Evolutionary conservation across 2,888 invertebrate genomes (phyloP).

Genomic region (Noctua comes): DNA sequence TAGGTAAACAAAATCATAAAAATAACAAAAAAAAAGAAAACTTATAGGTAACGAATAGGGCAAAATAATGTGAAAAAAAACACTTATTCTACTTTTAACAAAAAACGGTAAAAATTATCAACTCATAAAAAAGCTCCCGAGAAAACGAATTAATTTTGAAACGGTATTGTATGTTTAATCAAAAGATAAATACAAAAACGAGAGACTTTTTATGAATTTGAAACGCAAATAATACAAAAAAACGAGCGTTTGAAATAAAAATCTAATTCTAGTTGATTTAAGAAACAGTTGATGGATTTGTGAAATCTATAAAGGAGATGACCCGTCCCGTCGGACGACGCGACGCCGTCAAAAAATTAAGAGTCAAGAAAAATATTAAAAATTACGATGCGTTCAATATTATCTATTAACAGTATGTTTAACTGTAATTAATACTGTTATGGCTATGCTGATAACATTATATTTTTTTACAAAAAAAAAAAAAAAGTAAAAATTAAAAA

Average conservation of each 20-base stretch:
- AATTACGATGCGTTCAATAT: neutral
- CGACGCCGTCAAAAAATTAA: constrained; percentile 6
- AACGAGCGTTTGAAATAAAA: constrained; percentile 2
- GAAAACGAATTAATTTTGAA: neutral
- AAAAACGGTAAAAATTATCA: neutral
- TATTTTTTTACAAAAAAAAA: neutral
- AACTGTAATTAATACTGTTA: neutral
- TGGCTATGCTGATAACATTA: neutral
- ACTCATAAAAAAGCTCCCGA: constrained; percentile 5
- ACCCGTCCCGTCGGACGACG: constrained; percentile 43
- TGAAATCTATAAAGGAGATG: neutral
- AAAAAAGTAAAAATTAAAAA: constrained; percentile 20
- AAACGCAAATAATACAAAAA: neutral
- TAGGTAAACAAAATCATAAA: constrained; percentile 37
- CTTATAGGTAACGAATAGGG: neutral
- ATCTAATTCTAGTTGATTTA: neutral
- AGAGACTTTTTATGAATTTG: neutral
- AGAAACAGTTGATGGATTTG: constrained; percentile 7
- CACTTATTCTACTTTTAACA: constrained; percentile 7
- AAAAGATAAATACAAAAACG: neutral
- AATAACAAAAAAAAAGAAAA: constrained; percentile 18
- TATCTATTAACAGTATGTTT: constrained; percentile 1
- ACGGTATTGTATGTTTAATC: too few relatives aligned
- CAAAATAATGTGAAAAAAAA: neutral
- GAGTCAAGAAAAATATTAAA: neutral